phyloP scores from a whole-genome alignment of 2,888 invertebrate genomes.

The Lingula anatina region DNA sequence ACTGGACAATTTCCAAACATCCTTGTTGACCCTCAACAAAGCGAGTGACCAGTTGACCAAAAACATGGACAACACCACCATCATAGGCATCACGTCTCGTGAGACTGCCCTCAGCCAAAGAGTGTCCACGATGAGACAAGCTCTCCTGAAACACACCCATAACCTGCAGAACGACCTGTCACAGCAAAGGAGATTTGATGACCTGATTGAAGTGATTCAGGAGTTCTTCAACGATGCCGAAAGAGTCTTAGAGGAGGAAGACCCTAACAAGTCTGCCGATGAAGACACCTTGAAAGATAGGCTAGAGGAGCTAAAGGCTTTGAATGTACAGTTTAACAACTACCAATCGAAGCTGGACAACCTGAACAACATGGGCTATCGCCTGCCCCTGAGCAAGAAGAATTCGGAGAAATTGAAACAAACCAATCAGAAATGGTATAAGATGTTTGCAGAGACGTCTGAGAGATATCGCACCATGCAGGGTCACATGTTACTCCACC shows the following conservation, averaged over 20 bases:
- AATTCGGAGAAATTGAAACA: conserved; percentile 29
- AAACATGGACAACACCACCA: conserved; percentile 35
- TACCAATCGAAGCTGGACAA: conserved; percentile 30
- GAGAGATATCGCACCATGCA: conserved; percentile 34
- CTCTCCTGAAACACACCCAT: conserved; percentile 27
- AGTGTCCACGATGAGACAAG: conserved; percentile 28
- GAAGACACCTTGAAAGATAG: conserved; percentile 21
- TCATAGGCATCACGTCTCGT: conserved; percentile 32
- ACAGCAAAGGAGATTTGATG: conserved; percentile 27
- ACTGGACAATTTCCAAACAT: conserved; percentile 30
- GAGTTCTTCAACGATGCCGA: conserved; percentile 31
- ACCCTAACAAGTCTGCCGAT: conserved; percentile 31
- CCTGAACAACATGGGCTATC: conserved; percentile 42
- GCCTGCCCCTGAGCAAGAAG: conserved; percentile 31
- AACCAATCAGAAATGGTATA: conserved; percentile 41
- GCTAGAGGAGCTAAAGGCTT: conserved; percentile 27
- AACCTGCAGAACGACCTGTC: conserved; percentile 26
- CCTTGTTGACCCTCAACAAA: conserved; percentile 54
- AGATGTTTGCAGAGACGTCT: conserved; percentile 22
- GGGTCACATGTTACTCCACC: conserved; percentile 32
- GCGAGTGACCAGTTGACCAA: conserved; percentile 36
- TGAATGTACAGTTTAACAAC: conserved; percentile 11
- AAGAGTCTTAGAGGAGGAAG: conserved; percentile 22
- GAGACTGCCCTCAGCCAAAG: conserved; percentile 37
- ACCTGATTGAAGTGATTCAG: conserved; percentile 26